Conservation (phyloP, 2,797 vertebrate species). For the Perdix hodgsoniae region DNA sequence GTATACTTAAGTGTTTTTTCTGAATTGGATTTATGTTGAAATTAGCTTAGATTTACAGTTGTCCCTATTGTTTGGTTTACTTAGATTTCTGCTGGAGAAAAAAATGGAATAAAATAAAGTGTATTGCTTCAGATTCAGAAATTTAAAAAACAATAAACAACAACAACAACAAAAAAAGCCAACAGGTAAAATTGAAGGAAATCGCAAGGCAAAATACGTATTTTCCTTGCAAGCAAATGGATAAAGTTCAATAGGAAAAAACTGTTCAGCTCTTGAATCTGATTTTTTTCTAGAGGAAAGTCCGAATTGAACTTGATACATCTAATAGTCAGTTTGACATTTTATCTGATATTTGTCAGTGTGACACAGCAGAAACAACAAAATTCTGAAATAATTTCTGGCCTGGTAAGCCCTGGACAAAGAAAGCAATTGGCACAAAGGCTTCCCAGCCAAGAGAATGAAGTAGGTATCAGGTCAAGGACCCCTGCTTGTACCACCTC, state of each 20-base stretch:
- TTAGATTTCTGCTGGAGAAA: not conserved
- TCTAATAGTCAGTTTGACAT: not conserved
- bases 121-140: not conserved
- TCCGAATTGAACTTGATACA: not conserved
- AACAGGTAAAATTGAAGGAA: not conserved
- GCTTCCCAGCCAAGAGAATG: not conserved
- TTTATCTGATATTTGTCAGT: not conserved
- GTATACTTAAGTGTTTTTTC: slow-evolving; percentile 24
- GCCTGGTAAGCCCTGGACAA: not conserved
- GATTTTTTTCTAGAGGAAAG: not conserved
- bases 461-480: not conserved
- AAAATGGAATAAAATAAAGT: not conserved
- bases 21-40: slow-evolving; percentile 47
- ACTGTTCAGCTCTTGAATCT: not conserved
- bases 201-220: not conserved
- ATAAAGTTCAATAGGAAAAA: not conserved
- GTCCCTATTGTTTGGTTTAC: slow-evolving; percentile 45
- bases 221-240: not conserved
- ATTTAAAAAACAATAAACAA: not conserved
- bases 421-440: not conserved
- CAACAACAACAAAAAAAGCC: not conserved
- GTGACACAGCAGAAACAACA: not conserved
- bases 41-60: slow-evolving; percentile 43
- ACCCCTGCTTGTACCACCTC: not conserved
- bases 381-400: not conserved